Evolutionary conservation across 2,113 vertebrate genomes (phyloP), one percentile per base, ranked within the genome.

Genomic region (Nicator chloris): DNA sequence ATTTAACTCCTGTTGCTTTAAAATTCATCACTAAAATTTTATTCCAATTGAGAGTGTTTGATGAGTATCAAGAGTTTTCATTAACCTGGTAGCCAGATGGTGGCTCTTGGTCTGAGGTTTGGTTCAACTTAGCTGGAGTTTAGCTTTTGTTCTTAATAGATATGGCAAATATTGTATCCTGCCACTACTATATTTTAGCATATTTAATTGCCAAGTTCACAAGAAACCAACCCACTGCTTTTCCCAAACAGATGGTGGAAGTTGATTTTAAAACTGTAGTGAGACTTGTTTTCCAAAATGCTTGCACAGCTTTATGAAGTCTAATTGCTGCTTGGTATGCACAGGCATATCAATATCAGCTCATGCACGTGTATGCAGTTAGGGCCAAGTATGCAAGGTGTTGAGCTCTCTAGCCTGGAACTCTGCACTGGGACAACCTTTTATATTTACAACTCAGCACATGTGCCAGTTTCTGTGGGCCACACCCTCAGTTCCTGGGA

Each of bases 121-220:
- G 59, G 83, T 91, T 23, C 83, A 96, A 91, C 88, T 95, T 93
- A 94, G 66, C 79, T 92, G 75, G 63, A 85, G 95, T 91, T 95
- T 65, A 40, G 61, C n/a, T 90, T 94, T 94, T 86, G 35, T 84
- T 77, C 88, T 83, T 93, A 95, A 92, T 90, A 97, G 93, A 79
- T 95, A 94, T 87, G 82, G 93, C 64, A 87, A 93, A 77, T 72
- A 88, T 90, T 97, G 95, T 92, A 78, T 92, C 40, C 73, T 68
- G 61, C 59, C 86, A 64, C 82, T 93, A 63, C 44, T 92, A 7
- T 39, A 75, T 94, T 96, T 95, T 95, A 97, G 92, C 94, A 96
- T 97, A 95, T 96, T 92, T 97, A 97, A 98, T 96, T 97, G 90
- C 94, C 87, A 94, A 96, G 70, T 97, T 97, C 90, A 91, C 70